Evolutionary conservation across 2,113 vertebrate species (phyloP), one percentile per base, ranked within the genome.

Genomic region (Nothobranchius kuhntae): DNA sequence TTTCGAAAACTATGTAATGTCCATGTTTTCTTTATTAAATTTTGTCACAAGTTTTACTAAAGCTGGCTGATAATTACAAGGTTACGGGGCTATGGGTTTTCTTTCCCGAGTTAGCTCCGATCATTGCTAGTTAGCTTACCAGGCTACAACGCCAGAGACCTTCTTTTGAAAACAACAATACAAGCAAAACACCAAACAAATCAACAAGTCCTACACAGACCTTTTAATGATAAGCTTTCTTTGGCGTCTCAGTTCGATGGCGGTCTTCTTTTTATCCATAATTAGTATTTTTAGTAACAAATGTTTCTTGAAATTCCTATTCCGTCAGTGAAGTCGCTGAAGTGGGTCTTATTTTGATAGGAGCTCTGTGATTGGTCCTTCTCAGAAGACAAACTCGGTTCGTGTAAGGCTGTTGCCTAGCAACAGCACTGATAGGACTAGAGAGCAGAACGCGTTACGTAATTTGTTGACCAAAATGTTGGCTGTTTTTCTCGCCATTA

Each of bases 211-310:
- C 2, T 44, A 1, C 3, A 66, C 86, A 6, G 75, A 92, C 91
- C 91, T 91, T 92, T 91, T 91, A 66, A 91, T 89, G 38, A 85
- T 77, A 36, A 35, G 48, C 12, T 80, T 86, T 85, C 73, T 80
- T 73, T 89, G 71, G 35, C 85, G 80, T 46, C 83, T 77, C 75
- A 77, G 54, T 54, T 77, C 83, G 42, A 61, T 45, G 3, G n/a
- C 58, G 47, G 69, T 71, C 52, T 61, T 77, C 14, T 51, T 71
- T 75, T 79, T 83, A 48, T 82, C 87, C 90, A 92, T 92, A 59
- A 58, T 84, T 69, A 0, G 12, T 24, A 44, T 35, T 75, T 69
- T 56, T 36, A n/a, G 44, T 53, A 53, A 30, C 10, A 13, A 66
- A 15, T 76, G 42, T 53, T 62, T 54, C 35, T 30, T 36, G 9